phyloP scores from a whole-genome alignment of 2,113 vertebrate genomes.

The Cinclus cinclus region DNA sequence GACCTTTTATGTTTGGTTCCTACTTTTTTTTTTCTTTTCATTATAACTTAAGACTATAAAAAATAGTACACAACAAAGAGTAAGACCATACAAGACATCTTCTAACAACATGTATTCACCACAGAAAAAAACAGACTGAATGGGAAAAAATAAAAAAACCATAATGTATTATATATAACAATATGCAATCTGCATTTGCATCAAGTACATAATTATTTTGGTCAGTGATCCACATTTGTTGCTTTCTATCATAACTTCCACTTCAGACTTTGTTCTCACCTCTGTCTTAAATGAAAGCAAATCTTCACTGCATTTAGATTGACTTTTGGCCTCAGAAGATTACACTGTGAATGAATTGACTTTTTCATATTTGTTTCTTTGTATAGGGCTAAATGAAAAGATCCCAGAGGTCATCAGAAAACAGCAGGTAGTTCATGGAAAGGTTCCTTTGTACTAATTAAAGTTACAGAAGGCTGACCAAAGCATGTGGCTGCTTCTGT shows the following conservation, averaged over 20 bases:
- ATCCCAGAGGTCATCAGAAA: slow-evolving; percentile 99
- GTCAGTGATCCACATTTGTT: slow-evolving; percentile 94
- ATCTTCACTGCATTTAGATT: slow-evolving; percentile 82
- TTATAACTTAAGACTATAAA: slow-evolving; percentile 95
- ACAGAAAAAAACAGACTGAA: slow-evolving; percentile 80
- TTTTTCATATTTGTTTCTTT: slow-evolving; percentile 86
- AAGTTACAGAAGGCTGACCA: slow-evolving; percentile 97
- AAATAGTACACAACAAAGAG: slow-evolving; percentile 85
- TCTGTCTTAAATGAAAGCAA: slow-evolving; percentile 84
- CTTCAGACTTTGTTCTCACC: slow-evolving; percentile 81
- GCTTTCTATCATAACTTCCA: slow-evolving; percentile 87
- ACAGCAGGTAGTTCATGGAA: slow-evolving; percentile 97
- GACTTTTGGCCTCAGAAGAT: slow-evolving; percentile 89
- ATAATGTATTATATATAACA: slow-evolving; percentile 84
- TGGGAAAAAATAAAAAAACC: slow-evolving; percentile 70
- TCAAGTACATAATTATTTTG: slow-evolving; percentile 96
- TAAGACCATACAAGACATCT: slow-evolving; percentile 89
- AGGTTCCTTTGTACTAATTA: slow-evolving; percentile 98
- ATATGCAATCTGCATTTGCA: slow-evolving; percentile 95
- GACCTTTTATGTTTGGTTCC: slow-evolving; percentile 99
- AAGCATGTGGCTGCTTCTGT: slow-evolving; percentile 95
- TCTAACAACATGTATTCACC: slow-evolving; percentile 94
- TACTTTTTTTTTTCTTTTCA: slow-evolving; percentile 86
- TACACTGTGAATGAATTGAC: slow-evolving; percentile 83
- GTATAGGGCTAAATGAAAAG: slow-evolving; percentile 94